Base-by-base conservation (phyloP, 2,888 invertebrate genomes). In the Drosophila acutilabella region DNA sequence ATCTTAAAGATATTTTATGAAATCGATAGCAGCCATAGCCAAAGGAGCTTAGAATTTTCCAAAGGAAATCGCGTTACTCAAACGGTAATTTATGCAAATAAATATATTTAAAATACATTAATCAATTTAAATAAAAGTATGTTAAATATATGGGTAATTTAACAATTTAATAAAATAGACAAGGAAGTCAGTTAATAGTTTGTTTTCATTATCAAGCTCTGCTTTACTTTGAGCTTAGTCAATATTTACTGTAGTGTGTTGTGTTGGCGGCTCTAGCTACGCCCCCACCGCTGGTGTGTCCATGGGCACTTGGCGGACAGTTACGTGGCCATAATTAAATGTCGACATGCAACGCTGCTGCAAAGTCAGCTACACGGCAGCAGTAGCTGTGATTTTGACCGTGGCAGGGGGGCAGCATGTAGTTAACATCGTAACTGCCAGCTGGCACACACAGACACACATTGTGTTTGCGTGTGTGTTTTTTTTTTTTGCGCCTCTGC, bases 311-410 rank as follows among this genome's bases (percentile, higher is more conserved):
- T 57, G 67, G 71, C 53, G 80, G 62, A 69, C 71, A 75, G 82
- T 64, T 68, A 84, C 82, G 72, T 89, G 86, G 89, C 76, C 79
- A 88, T 89, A 86, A 86, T 86, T 89, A 86, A 88, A 89, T 88
- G 89, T 89, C 87, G 89, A 76, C 89, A 83, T 88, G 88, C 89
- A 82, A 88, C 79, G 81, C 13, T n/a, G 62, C 56, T 68, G 83
- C 58, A 81, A 71, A 75, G 75, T 65, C 57, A 60, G 64, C 65
- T 57, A 44, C 59, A 61, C n/a, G 53, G 57, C 58, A 36, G 33
- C 38, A 51, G 52, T 8, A 13, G 40, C 69, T 62, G 62, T 74
- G 71, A 80, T 65, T 76, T 65, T 47, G 14, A 52, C 23, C 23
- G 42, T 16, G 41, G 41, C 10, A 16, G 30, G 33, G 6, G 4